Conservation (phyloP, 1,140 invertebrate species). For the Ceratoteleas bidentatus region DNA sequence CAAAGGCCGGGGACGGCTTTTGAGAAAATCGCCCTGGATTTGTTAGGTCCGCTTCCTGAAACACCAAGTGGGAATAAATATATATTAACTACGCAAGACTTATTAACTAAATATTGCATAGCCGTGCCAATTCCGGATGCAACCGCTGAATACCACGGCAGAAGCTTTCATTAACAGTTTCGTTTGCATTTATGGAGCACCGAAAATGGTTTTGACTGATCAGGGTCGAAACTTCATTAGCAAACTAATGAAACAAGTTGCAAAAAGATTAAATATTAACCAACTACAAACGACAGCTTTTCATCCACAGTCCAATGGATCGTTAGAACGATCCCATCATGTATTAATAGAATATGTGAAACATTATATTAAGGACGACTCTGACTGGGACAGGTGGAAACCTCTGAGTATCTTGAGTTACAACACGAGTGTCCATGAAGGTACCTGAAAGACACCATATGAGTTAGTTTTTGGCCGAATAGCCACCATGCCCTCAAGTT, state of each 20-base stretch:
- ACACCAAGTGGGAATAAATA: not conserved
- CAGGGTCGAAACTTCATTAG: constrained; percentile 2
- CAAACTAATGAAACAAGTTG: constrained; percentile 4
- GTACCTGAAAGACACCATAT: not conserved
- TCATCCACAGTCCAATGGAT: not conserved
- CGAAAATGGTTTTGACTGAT: not conserved
- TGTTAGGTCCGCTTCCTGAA: not conserved
- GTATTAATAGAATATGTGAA: constrained; percentile 2
- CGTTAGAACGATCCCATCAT: not conserved
- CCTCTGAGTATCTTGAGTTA: not conserved
- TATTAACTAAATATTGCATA: constrained; percentile 7
- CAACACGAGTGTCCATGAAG: not conserved
- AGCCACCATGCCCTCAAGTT: not conserved
- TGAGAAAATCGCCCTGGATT: not conserved
- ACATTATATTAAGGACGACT: not conserved
- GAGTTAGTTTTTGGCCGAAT: not conserved
- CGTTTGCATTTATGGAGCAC: not conserved
- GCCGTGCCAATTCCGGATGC: not conserved
- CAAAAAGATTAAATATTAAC: not conserved
- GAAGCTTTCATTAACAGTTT: not conserved
- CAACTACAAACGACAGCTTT: not conserved
- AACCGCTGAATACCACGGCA: not conserved
- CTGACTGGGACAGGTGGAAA: not conserved
- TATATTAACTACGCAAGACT: constrained; percentile 1
- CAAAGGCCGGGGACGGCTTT: not conserved